phyloP scores from a whole-genome alignment of 2,888 invertebrate species.

The Slavum lentiscoides region DNA sequence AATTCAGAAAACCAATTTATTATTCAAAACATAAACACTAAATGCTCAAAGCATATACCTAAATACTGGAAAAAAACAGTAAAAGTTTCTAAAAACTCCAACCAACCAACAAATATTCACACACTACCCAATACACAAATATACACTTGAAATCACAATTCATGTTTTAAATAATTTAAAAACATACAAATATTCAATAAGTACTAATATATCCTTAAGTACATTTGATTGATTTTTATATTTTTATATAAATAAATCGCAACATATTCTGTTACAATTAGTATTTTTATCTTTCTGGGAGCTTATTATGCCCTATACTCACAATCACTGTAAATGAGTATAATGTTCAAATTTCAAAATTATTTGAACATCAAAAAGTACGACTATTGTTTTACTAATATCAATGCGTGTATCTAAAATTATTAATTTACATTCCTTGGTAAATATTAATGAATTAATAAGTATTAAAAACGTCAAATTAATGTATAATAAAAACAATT shows the following conservation, averaged over 20 bases:
- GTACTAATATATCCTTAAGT: not conserved
- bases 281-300: too few species aligned
- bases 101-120: conserved; percentile 4
- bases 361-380: not conserved
- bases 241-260: too few species aligned
- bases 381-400: not conserved
- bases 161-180: conserved; percentile 2
- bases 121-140: conserved; percentile 19
- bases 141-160: conserved; percentile 23
- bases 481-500: conserved; percentile 15
- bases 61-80: not conserved
- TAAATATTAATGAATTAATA: not conserved
- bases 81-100: not conserved
- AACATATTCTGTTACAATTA: too few species aligned
- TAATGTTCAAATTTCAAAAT: too few species aligned
- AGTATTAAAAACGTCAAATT: conserved; percentile 5
- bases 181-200: not conserved
- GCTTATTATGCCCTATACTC: too few species aligned
- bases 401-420: not conserved
- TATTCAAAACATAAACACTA: not conserved
- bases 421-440: not conserved
- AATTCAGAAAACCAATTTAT: not conserved
- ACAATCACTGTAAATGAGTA: too few species aligned
- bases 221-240: too few species aligned
- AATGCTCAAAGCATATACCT: not conserved